Conservation (phyloP, 2,797 vertebrate species). For the Bovichtus diacanthus region DNA sequence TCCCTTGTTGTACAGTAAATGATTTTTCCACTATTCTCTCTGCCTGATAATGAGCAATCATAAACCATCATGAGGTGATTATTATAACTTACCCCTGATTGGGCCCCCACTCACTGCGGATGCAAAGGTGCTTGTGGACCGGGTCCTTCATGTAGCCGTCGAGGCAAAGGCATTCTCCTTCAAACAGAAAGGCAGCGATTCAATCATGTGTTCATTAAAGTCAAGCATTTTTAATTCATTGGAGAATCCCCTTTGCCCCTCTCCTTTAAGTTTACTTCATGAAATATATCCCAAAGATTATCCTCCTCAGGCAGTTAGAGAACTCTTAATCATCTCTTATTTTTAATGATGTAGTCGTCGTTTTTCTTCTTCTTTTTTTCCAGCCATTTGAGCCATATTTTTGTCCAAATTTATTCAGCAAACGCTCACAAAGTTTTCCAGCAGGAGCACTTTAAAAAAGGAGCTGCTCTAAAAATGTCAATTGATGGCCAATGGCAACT, state of each 20-base stretch:
- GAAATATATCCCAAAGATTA: constrained; percentile 17
- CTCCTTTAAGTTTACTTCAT: constrained; percentile 36
- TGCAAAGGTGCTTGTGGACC: constrained; percentile 98
- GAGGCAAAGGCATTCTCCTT: constrained; percentile 96
- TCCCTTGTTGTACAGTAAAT: constrained; percentile 21
- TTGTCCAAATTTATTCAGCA: background rate
- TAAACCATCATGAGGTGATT: constrained; percentile 31
- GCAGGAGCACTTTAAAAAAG: constrained; percentile 19
- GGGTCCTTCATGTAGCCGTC: constrained; percentile 99
- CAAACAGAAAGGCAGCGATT: constrained; percentile 41
- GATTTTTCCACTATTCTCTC: constrained; percentile 3
- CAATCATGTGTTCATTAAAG: constrained; percentile 54
- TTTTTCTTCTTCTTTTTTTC: constrained; percentile 1
- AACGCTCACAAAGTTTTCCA: constrained; percentile 23
- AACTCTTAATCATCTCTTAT: constrained; percentile 40
- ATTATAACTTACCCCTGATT: constrained; percentile 94
- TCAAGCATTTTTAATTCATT: constrained; percentile 29
- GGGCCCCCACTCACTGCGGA: constrained; percentile 97
- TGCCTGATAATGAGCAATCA: constrained; percentile 45
- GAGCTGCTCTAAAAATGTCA: constrained; percentile 31
- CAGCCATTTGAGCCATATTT: background rate
- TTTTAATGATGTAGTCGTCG: constrained; percentile 37
- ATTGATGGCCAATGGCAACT: constrained; percentile 8
- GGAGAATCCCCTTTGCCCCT: constrained; percentile 34
- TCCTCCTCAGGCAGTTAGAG: constrained; percentile 36